phyloP scores from a whole-genome alignment of 2,888 invertebrate genomes.

The Pollenia amentaria region DNA sequence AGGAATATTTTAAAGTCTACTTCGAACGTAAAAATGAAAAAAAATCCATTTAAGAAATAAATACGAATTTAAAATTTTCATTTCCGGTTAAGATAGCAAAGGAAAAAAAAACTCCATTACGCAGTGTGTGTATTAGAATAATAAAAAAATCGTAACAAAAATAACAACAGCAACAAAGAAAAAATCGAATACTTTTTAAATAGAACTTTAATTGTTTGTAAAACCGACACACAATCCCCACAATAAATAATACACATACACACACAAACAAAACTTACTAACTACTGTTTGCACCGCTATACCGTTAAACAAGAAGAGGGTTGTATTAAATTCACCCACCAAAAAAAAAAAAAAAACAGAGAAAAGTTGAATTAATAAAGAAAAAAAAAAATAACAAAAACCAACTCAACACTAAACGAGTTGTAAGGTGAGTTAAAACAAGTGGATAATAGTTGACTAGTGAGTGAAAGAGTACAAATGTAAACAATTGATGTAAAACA shows the following conservation, averaged over 20 bases:
- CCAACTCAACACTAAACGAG: conserved; percentile 40
- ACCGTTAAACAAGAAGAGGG: conserved; percentile 53
- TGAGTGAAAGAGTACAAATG: conserved; percentile 14
- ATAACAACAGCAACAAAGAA: conserved; percentile 9
- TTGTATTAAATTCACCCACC: conserved; percentile 35
- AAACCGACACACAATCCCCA: conserved; percentile 38
- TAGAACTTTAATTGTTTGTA: conserved; percentile 63
- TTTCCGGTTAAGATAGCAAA: conserved; percentile 62
- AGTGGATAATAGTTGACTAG: background rate
- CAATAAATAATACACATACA: conserved; percentile 28
- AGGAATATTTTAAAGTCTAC: conserved; percentile 16
- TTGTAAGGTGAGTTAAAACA: conserved; percentile 62
- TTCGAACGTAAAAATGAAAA: background rate
- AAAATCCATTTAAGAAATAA: conserved; percentile 44
- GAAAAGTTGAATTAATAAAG: conserved; percentile 22
- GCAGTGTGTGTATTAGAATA: conserved; percentile 2
- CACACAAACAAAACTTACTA: background rate
- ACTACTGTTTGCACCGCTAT: background rate
- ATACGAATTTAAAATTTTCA: conserved; percentile 61
- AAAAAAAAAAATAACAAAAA: conserved; percentile 9
- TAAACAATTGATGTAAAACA: background rate
- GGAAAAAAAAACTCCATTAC: conserved; percentile 14
- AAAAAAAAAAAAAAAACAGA: conserved; percentile 1
- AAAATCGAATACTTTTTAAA: conserved; percentile 57
- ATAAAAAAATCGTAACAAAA: background rate